Evolutionary conservation across 2,113 vertebrate genomes (phyloP).

Genomic region (Caretta caretta): DNA sequence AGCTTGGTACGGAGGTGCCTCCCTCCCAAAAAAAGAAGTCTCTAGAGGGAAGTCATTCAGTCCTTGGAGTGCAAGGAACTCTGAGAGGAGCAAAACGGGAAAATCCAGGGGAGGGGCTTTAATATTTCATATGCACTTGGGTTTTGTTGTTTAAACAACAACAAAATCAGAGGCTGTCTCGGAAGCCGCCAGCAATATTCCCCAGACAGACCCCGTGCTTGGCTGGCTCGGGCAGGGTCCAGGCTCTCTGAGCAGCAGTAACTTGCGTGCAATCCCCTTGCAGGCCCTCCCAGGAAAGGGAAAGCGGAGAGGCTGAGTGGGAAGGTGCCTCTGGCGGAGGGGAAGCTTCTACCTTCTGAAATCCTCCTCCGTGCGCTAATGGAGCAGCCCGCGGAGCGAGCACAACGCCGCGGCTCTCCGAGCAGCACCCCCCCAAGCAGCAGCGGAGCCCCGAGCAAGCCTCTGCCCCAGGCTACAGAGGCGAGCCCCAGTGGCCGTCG

Average conservation of each 20-base stretch:
- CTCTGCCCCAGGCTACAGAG: background rate
- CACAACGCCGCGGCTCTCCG: background rate
- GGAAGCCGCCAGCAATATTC: background rate
- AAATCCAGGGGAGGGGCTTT: background rate
- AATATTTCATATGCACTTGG: background rate
- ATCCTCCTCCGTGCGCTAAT: background rate
- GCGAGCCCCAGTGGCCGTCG: background rate
- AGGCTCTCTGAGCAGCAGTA: background rate
- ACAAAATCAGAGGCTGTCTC: background rate
- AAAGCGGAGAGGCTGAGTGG: background rate
- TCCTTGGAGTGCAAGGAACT: background rate
- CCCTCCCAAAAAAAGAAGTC: background rate
- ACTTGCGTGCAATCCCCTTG: background rate
- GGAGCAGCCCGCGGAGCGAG: background rate
- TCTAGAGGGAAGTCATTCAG: background rate
- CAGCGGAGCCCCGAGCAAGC: background rate
- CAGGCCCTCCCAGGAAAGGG: slow-evolving; percentile 34
- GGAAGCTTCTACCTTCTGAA: background rate
- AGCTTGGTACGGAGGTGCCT: background rate
- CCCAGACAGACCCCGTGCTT: background rate
- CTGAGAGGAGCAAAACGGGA: background rate
- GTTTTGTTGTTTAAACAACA: background rate
- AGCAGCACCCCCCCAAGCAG: background rate
- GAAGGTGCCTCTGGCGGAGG: background rate
- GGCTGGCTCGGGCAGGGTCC: background rate